Evolutionary conservation across 1,140 invertebrate species (phyloP).

Genomic region (Eriosoma lanigerum): DNA sequence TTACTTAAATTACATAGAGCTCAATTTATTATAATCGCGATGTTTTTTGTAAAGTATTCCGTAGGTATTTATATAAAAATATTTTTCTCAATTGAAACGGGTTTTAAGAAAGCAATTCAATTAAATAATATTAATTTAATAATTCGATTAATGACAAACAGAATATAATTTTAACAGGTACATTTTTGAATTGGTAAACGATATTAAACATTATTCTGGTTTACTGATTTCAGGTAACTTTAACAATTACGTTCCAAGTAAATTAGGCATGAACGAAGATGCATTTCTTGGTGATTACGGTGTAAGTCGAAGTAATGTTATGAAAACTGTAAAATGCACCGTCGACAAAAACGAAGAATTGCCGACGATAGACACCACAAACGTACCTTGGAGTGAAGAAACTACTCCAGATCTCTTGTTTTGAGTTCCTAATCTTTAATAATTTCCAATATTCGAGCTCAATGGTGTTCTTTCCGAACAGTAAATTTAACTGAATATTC

Average conservation of each 20-base stretch:
- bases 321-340: slow-evolving; percentile 3
- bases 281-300: slow-evolving; percentile 44
- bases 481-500: not conserved
- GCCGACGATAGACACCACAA: slow-evolving; percentile 15
- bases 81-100: no score
- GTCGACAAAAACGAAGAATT: slow-evolving; percentile 1
- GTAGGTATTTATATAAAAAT: no score
- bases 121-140: no score
- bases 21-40: no score
- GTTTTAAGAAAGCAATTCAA: no score
- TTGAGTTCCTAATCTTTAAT: slow-evolving; percentile 47
- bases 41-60: no score
- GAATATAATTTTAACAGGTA: no score
- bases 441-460: slow-evolving; percentile 23
- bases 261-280: slow-evolving; percentile 24
- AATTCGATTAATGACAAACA: no score
- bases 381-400: slow-evolving; percentile 50
- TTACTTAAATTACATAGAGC: no score
- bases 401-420: slow-evolving; percentile 49
- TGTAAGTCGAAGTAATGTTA: slow-evolving; percentile 13
- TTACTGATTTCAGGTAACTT: slow-evolving; percentile 31
- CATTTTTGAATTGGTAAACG: no score
- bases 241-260: slow-evolving; percentile 28
- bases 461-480: slow-evolving; percentile 41
- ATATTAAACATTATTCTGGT: not conserved